phyloP scores from a whole-genome alignment of 2,797 vertebrate species.

The Pantherophis alleghaniensis region DNA sequence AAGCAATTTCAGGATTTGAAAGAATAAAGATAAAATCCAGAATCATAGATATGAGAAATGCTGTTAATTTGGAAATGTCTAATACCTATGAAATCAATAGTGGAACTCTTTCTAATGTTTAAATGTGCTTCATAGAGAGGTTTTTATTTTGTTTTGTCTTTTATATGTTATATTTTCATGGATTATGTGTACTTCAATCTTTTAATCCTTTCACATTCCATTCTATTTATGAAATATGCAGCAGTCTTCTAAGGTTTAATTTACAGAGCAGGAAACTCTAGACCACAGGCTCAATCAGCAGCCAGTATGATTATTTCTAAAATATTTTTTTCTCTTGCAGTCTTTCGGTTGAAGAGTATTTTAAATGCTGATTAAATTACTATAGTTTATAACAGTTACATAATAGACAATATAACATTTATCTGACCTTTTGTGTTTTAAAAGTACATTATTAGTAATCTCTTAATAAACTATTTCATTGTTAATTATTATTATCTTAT shows the following conservation, averaged over 20 bases:
- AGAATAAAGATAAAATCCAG: constrained; percentile 94
- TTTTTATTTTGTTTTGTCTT: constrained; percentile 6
- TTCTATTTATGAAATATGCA: constrained; percentile 67
- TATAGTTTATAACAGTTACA: constrained; percentile 50
- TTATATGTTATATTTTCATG: constrained; percentile 57
- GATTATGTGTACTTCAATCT: constrained; percentile 61
- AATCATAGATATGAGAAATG: constrained; percentile 81
- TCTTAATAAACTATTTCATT: constrained; percentile 33
- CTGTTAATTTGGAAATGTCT: constrained; percentile 80
- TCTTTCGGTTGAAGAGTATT: constrained; percentile 57
- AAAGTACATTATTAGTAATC: neutral
- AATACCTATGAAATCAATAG: constrained; percentile 66
- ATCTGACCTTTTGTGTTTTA: constrained; percentile 39
- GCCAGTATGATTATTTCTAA: constrained; percentile 46
- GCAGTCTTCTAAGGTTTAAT: constrained; percentile 69
- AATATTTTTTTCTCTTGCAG: constrained; percentile 50
- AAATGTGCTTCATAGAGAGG: constrained; percentile 54
- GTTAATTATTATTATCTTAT: no score
- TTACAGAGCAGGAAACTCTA: constrained; percentile 64
- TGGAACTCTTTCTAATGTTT: constrained; percentile 65
- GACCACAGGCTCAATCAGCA: constrained; percentile 57
- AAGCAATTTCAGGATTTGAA: constrained; percentile 97
- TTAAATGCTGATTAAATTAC: constrained; percentile 68
- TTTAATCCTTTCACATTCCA: constrained; percentile 73
- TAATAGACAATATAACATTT: constrained; percentile 50